Conservation (phyloP, 2,888 invertebrate species). For the Empis stercorea region DNA sequence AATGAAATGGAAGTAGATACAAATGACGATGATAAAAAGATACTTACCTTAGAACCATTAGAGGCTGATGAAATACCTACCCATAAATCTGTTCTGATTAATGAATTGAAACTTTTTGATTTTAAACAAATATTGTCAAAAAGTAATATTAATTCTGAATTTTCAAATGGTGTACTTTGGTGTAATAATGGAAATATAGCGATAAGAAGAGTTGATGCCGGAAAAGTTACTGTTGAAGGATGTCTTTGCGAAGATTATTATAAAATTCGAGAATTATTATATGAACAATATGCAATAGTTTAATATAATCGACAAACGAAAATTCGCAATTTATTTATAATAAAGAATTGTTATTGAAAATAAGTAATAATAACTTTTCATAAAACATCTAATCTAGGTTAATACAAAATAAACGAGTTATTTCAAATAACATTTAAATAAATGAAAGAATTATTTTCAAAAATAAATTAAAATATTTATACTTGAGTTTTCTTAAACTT, state of each 20-base stretch:
- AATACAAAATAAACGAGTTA: too few species aligned
- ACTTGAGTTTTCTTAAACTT: too few species aligned
- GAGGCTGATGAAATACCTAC: conserved; percentile 42
- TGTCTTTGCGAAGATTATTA: conserved; percentile 91
- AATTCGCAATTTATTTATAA: too few species aligned
- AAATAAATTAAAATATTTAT: too few species aligned
- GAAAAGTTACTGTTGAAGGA: conserved; percentile 86
- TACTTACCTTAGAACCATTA: conserved; percentile 57
- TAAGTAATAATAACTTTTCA: too few species aligned
- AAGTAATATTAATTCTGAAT: conserved; percentile 69
- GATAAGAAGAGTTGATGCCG: conserved; percentile 78
- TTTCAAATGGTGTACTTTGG: conserved; percentile 83
- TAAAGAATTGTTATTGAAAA: too few species aligned
- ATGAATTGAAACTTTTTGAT: conserved; percentile 84
- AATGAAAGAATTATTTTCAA: too few species aligned
- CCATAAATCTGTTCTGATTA: conserved; percentile 81
- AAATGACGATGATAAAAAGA: conserved; percentile 42
- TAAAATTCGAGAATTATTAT: conserved; percentile 79
- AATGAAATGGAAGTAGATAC: conserved; percentile 15
- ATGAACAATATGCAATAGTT: conserved; percentile 94
- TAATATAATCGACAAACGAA: too few species aligned
- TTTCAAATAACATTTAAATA: too few species aligned
- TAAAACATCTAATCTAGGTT: too few species aligned
- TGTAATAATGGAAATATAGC: conserved; percentile 87
- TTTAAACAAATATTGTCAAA: conserved; percentile 69